Percentiles rank a stretch among this genome's conserved stretches.
Conservation (phyloP, 1,140 invertebrate species). For the Zaprionus inermis region DNA sequence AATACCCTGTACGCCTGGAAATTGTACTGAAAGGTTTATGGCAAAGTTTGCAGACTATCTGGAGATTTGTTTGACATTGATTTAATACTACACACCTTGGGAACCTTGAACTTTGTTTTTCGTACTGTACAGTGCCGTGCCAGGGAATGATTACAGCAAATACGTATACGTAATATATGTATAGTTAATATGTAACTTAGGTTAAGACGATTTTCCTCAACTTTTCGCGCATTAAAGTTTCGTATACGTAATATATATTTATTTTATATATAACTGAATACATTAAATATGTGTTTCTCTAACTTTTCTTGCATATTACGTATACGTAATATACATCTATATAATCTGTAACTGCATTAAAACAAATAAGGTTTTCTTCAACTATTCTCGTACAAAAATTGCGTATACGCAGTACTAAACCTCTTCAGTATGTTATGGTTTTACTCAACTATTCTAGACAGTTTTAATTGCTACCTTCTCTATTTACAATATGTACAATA, state of each 20-base stretch:
- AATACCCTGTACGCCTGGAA: conserved; percentile 17
- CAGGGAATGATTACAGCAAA: not conserved
- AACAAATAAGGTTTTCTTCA: too few relatives aligned
- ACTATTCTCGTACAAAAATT: too few relatives aligned
- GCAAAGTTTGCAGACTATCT: not conserved
- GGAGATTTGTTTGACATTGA: conserved; percentile 2
- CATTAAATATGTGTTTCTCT: too few relatives aligned
- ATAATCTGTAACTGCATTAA: too few relatives aligned
- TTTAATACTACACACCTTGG: not conserved
- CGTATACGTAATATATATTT: not conserved
- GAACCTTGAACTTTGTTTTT: conserved; percentile 3
- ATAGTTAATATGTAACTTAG: not conserved
- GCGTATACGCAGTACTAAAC: too few relatives aligned
- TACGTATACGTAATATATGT: not conserved
- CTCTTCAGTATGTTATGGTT: too few relatives aligned
- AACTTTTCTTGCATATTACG: too few relatives aligned
- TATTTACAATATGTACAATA: too few relatives aligned
- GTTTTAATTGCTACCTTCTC: too few relatives aligned
- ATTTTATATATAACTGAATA: too few relatives aligned
- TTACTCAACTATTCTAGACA: too few relatives aligned
- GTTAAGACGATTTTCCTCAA: not conserved
- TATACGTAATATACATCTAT: too few relatives aligned
- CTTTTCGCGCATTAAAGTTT: not conserved
- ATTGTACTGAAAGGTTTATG: conserved; percentile 2
- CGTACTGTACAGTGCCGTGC: not conserved